These are phyloP conservation scores for Harpegnathos saltator DNA, from an alignment of 1,140 invertebrate genomes.

Conservation along the genomic window DNA sequence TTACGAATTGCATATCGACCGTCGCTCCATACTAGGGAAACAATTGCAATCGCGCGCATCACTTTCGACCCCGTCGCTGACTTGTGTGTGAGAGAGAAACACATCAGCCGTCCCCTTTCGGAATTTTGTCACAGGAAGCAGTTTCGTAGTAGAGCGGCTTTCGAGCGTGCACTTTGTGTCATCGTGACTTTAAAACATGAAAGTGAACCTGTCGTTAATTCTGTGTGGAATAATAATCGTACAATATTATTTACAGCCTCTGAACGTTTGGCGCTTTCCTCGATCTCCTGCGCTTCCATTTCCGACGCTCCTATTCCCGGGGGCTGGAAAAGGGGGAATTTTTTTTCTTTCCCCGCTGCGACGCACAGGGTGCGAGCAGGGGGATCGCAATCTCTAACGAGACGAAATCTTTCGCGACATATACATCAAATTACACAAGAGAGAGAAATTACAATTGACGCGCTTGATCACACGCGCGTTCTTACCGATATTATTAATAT, in stretches of 20 bases:
- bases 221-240: conserved; percentile 80
- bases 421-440: no score
- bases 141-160: conserved; percentile 1
- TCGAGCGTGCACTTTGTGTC: conserved; percentile 32
- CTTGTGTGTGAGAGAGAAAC: background rate
- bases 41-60: conserved; percentile 14
- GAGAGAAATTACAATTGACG: no score
- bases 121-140: conserved; percentile 30
- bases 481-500: no score
- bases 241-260: conserved; percentile 82
- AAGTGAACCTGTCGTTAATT: conserved; percentile 43
- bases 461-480: no score
- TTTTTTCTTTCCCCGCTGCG: no score
- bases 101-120: no score
- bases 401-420: no score
- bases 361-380: no score
- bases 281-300: conserved; percentile 21
- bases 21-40: conserved; percentile 14
- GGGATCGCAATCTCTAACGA: no score
- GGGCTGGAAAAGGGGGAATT: background rate
- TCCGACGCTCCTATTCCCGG: background rate
- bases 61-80: conserved; percentile 15
- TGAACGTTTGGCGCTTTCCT: conserved; percentile 79
- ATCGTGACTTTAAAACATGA: background rate
- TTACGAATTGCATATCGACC: conserved; percentile 34